Base-by-base conservation (phyloP, 2,797 vertebrate species). In the Xiphophorus birchmanni region DNA sequence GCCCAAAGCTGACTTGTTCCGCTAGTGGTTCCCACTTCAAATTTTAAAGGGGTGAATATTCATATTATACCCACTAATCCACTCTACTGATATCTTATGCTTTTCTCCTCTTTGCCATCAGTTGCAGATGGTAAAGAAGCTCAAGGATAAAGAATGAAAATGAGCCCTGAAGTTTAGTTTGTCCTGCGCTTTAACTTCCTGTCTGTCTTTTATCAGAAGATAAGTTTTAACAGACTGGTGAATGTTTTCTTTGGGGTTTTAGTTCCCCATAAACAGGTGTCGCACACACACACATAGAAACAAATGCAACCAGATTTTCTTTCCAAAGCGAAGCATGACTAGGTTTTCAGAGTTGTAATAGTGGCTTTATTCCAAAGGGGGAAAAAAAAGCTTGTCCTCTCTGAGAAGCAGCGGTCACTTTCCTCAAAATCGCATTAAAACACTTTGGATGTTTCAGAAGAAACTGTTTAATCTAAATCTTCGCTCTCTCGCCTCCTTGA, bases 401-500 rank as follows among this genome's bases (percentile, higher is more conserved):
- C 11, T 15, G 6, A 73, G 73, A 85, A 65, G 5, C 54, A 18
- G 65, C 73, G 79, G 79, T 77, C 75, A 76, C 37, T 75, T 83
- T 76, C 79, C 63, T 84, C 83, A 58, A 54, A 74, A 37, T 44
- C 2, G 63, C 44, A 52, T 80, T 54, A 80, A 76, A 81, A 44
- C 32, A 35, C 4, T 58, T 84, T 52, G 74, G 81, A 80, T 74
- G 77, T 79, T 50, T 89, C 80, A 50, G 44, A 88, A 75, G 60
- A 79, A 81, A 77, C 50, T n/a, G 73, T 81, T 88, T 84, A 40
- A 80, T 83, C 63, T 76, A 32, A 67, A 18, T 5, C 76, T 77
- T 35, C 48, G 73, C 86, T 81, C 87, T 84, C 89, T 92, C 91
- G 87, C 91, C 83, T 93, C 84, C 86, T 90, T 90, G 87, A 90